Base-by-base conservation (phyloP, 2,888 invertebrate species). In the Amorpha juglandis region DNA sequence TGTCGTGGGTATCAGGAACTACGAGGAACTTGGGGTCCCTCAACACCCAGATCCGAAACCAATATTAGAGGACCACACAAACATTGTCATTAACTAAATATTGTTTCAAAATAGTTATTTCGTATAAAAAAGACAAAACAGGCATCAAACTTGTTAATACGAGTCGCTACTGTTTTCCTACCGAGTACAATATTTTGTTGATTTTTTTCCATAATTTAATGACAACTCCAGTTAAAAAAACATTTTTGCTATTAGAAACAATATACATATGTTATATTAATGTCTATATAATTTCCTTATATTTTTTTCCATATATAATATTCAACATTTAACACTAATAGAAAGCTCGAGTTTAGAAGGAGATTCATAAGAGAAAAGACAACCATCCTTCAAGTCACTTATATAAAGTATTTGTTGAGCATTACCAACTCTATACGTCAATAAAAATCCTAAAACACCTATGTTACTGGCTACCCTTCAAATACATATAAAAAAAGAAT, bases 341-440 rank as follows among this genome's bases (percentile, higher is more conserved):
- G 88, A 92, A 91, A 92, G 92, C 92, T 92, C 92, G 91, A 90
- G 85, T 87, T 87, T 81, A 86, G 86, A 89, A 88, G 82, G 81
- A 82, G 89, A 89, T 91, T 89, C 86, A 74, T 88, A 88, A 84
- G 87, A 88, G 88, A 88, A 91, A 58, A 88, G 80, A 91, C 91
- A 91, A 91, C 91, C 91, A 89, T 91, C 81, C 82, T 79, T 84
- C 79, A 78, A 74, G 78, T 77, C 74, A 74, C 69, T 69, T 74
- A 76, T 64, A 69, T 74, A 75, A n/a, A 70, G 71, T 74, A 76
- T 71, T 68, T 69, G 67, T 89, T 90, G 89, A 90, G 90, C 89
- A 86, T 81, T 87, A 80, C 81, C 74, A 78, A 70, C 74, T 79
- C 80, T 80, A 80, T 74, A 78, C 71, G 33, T 69, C 73, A 75